Conservation (phyloP, 1,140 invertebrate genomes). For the Oncopeltus fasciatus region DNA sequence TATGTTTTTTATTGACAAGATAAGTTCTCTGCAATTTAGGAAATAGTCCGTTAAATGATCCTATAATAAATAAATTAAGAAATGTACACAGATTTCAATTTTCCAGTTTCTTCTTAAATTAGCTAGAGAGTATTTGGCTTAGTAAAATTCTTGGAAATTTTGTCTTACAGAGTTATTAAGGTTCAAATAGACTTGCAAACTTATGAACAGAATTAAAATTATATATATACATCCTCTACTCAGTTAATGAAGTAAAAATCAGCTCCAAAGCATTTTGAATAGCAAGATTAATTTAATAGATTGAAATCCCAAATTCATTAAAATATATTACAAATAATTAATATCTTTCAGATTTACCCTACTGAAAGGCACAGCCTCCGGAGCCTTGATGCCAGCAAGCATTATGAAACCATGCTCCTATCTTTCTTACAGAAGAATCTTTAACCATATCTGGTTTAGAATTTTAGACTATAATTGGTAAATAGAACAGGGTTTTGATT, state of each 20-base stretch:
- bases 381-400: slow-evolving; percentile 83
- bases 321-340: background rate
- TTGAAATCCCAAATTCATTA: background rate
- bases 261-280: background rate
- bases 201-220: background rate
- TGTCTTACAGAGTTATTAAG: too few relatives aligned
- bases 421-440: slow-evolving; percentile 85
- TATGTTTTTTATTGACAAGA: too few relatives aligned
- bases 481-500: too few relatives aligned
- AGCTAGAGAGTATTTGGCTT: too few relatives aligned
- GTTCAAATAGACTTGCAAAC: background rate
- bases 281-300: background rate
- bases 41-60: too few relatives aligned
- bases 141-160: too few relatives aligned
- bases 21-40: too few relatives aligned
- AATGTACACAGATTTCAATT: too few relatives aligned
- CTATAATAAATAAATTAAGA: too few relatives aligned
- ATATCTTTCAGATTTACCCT: slow-evolving; percentile 59
- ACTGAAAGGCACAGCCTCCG: slow-evolving; percentile 86
- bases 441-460: slow-evolving; percentile 31
- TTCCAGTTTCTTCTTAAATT: too few relatives aligned
- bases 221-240: background rate
- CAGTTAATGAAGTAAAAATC: background rate
- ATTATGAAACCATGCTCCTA: slow-evolving; percentile 78
- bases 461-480: too few relatives aligned